Evolutionary conservation across 2,113 vertebrate species (phyloP).

Genomic region (Epinephelus fuscoguttatus): DNA sequence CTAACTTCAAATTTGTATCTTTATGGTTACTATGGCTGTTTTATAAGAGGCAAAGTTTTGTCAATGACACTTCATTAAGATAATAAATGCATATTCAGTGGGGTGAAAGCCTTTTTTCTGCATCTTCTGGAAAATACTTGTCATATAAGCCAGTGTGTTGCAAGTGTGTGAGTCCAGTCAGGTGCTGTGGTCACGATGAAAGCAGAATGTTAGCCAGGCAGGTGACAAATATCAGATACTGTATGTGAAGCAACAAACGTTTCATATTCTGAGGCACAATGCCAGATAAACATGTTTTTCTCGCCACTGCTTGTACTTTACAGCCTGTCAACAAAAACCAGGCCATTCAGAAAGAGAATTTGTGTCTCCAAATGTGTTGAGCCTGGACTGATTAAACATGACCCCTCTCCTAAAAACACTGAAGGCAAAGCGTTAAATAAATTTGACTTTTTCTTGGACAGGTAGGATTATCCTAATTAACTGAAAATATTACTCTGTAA

Average conservation of each 20-base stretch:
- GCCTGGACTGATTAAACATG: not conserved
- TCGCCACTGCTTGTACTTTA: not conserved
- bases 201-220: not conserved
- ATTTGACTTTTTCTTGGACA: not conserved
- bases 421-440: not conserved
- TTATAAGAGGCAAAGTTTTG: not conserved
- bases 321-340: slow-evolving; percentile 10
- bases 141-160: slow-evolving; percentile 23
- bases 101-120: not conserved
- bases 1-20: not conserved
- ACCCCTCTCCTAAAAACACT: not conserved
- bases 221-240: slow-evolving; percentile 10
- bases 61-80: not conserved
- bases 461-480: no score
- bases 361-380: not conserved
- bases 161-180: slow-evolving; percentile 32
- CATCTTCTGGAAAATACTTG: not conserved
- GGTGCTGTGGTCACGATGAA: slow-evolving; percentile 14
- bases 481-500: not conserved
- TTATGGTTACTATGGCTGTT: not conserved
- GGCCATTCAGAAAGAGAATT: slow-evolving; percentile 3
- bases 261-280: slow-evolving; percentile 18
- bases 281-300: slow-evolving; percentile 53
- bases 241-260: slow-evolving; percentile 11
- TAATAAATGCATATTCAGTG: not conserved